These are phyloP conservation scores for Himalopsyche tibetana DNA, from an alignment of 2,888 invertebrate genomes.

Conservation along the genomic window DNA sequence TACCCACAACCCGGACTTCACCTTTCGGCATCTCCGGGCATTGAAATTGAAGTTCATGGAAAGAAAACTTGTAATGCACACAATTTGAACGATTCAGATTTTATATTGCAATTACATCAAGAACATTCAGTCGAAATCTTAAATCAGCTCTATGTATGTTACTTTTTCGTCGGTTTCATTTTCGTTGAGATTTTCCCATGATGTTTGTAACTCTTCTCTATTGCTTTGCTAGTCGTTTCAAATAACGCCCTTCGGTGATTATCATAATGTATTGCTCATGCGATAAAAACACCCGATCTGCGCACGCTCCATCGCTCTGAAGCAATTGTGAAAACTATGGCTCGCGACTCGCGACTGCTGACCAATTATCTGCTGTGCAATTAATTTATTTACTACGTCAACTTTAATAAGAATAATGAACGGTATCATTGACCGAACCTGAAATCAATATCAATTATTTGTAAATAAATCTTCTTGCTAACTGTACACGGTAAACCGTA, in stretches of 20 bases:
- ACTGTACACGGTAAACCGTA: too few species aligned
- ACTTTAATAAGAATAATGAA: too few species aligned
- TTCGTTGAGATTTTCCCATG: constrained; percentile 32
- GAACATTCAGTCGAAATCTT: too few species aligned
- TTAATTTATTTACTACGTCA: neutral
- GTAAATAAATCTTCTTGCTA: too few species aligned
- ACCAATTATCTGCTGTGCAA: neutral
- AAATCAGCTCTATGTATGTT: neutral
- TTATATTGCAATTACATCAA: too few species aligned
- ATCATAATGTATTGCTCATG: constrained; percentile 54
- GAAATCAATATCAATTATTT: too few species aligned
- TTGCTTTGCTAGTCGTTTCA: constrained; percentile 37
- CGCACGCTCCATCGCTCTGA: constrained; percentile 31
- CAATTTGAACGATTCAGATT: too few species aligned
- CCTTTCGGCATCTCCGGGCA: too few species aligned
- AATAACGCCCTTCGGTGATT: constrained; percentile 49
- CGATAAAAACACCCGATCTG: constrained; percentile 47
- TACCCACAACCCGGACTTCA: too few species aligned
- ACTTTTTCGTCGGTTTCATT: neutral
- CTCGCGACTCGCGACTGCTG: neutral
- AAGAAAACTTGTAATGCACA: too few species aligned
- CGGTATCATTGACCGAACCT: too few species aligned
- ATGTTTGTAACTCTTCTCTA: constrained; percentile 37
- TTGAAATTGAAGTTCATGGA: too few species aligned
- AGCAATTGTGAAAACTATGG: constrained; percentile 8